Conservation (phyloP, 2,113 vertebrate genomes). For the Shinisaurus crocodilurus region DNA sequence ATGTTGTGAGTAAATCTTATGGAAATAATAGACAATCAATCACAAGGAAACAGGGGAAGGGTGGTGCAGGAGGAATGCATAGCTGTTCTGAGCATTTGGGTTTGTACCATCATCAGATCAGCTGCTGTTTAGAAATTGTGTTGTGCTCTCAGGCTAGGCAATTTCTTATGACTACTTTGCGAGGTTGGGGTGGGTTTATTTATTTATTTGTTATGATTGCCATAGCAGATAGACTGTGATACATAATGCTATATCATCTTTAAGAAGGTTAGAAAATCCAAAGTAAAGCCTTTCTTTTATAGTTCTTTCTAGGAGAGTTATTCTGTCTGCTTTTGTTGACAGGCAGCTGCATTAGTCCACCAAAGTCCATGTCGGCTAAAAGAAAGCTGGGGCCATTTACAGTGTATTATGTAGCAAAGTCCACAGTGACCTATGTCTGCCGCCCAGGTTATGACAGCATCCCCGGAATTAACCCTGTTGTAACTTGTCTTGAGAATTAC, state of each 20-base stretch:
- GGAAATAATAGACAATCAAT: neutral
- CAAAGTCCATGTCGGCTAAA: conserved; percentile 35
- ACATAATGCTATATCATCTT: neutral
- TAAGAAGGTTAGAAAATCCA: neutral
- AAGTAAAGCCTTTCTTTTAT: neutral
- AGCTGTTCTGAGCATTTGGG: neutral
- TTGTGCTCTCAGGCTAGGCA: too few species aligned
- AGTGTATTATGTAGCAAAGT: conserved; percentile 22
- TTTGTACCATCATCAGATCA: neutral
- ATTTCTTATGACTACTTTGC: neutral
- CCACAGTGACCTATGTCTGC: conserved; percentile 63
- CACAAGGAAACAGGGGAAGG: neutral
- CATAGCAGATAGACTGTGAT: neutral
- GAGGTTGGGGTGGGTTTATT: too few species aligned
- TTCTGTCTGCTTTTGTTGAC: neutral
- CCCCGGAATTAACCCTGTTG: conserved; percentile 30
- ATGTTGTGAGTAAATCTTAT: neutral
- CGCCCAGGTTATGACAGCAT: conserved; percentile 60
- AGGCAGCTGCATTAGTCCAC: conserved; percentile 49
- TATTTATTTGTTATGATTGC: neutral
- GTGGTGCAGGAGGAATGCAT: neutral
- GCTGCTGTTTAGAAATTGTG: neutral
- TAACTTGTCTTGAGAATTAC: conserved; percentile 60
- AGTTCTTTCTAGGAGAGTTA: neutral
- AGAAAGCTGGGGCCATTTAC: neutral